These are phyloP conservation scores for Synergus japonicus DNA, from an alignment of 2,888 invertebrate species.

Conservation along the genomic window DNA sequence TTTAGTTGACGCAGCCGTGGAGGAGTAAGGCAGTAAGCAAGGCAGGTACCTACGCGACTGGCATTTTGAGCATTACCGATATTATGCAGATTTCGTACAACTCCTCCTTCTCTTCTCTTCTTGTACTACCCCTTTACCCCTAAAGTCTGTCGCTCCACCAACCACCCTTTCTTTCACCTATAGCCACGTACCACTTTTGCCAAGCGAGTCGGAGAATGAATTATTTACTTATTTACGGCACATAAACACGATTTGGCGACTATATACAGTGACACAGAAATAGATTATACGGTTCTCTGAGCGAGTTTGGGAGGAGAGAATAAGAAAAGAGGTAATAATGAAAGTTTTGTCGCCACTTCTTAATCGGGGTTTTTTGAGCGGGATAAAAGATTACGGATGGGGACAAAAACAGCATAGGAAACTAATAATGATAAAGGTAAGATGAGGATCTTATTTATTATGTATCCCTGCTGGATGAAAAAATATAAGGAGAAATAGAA, in stretches of 20 bases:
- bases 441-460: neutral
- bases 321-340: conserved; percentile 1
- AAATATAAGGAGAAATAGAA: too few species aligned
- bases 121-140: conserved; percentile 58
- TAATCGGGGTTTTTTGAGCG: neutral
- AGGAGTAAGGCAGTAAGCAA: conserved; percentile 78
- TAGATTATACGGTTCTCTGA: conserved; percentile 30
- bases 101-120: conserved; percentile 42
- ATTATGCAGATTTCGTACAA: conserved; percentile 73
- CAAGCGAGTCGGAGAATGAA: conserved; percentile 71
- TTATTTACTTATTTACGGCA: conserved; percentile 76
- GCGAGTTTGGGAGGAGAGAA: neutral
- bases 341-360: neutral
- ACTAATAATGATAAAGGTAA: neutral
- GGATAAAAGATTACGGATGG: neutral
- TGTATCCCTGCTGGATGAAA: neutral
- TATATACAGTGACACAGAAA: neutral
- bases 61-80: conserved; percentile 76
- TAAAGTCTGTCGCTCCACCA: conserved; percentile 58
- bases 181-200: conserved; percentile 64
- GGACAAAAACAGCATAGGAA: neutral
- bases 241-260: conserved; percentile 64
- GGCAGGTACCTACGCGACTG: conserved; percentile 72
- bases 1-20: conserved; percentile 84
- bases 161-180: conserved; percentile 59